phyloP scores from a whole-genome alignment of 2,113 vertebrate species.

The Porphyrio hochstetteri region DNA sequence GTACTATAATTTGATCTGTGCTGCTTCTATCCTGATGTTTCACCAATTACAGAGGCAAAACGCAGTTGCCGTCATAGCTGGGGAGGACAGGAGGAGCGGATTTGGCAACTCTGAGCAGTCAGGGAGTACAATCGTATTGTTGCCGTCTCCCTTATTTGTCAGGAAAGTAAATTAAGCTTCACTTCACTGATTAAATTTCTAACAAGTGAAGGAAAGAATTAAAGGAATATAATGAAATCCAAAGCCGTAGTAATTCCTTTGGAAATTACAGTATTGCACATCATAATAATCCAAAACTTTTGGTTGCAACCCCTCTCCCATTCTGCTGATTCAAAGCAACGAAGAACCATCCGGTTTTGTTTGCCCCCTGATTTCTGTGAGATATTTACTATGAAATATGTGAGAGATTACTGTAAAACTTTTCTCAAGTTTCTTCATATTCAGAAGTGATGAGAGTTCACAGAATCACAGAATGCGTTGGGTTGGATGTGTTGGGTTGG shows the following conservation, averaged over 20 bases:
- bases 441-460: neutral
- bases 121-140: neutral
- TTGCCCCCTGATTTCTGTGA: neutral
- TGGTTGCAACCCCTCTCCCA: neutral
- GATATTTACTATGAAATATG: neutral
- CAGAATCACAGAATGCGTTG: too few species aligned
- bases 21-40: neutral
- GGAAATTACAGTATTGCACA: neutral
- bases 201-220: neutral
- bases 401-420: neutral
- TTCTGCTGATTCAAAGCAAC: neutral
- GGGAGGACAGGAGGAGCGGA: neutral
- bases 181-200: neutral
- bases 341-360: neutral
- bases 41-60: neutral
- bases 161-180: conserved; percentile 26
- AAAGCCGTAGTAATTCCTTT: neutral
- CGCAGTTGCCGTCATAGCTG: neutral
- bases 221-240: neutral
- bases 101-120: neutral
- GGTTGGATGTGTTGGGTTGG: too few species aligned
- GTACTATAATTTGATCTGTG: neutral
- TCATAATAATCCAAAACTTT: neutral
- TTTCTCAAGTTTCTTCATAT: neutral
- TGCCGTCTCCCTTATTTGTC: neutral